Base-by-base conservation (phyloP, 2,888 invertebrate genomes). In the Margaritifera margaritifera region DNA sequence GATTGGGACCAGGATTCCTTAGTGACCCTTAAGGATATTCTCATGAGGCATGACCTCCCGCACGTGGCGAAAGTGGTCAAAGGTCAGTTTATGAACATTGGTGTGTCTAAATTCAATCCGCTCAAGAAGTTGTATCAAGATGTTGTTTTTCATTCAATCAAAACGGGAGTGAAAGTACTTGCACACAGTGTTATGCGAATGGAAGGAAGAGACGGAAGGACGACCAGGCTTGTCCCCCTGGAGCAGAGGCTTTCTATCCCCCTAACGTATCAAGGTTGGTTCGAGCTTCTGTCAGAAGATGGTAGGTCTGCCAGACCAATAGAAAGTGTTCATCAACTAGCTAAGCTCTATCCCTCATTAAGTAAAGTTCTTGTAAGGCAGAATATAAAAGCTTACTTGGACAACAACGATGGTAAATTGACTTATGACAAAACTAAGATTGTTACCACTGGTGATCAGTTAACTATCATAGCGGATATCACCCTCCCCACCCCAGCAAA, bases 251-350 rank as follows among this genome's bases (percentile, higher is more conserved):
- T 97, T 76, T 94, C 96, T 64, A 96, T 98, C 73, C 97, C 98
- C 8, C 95, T 96, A 84, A 93, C 94, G 0, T 97, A 96, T 89
- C 92, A 94, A 79, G 98, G 98, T 15, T 97, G 95, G 91, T 98
- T 98, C 89, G 97, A 98, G 90, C 92, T 98, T 64, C 91, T 98
- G 52, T 97, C 96, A 87, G 97, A 98, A 90, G 97, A 98, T 90
- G 97, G 97, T 0, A 92, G 95, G 81, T 95, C 96, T 31, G 96
- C 96, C 15, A 92, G 95, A 75, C 95, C 96, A 83, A 95, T 97
- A 85, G 95, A 96, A 88, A 95, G 94, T 75, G 96, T 97, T 2
- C 92, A 93, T 74, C 96, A 97, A 90, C 91, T 98, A 78, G 93
- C 95, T 4, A 84, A 86, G 70, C 79, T 86, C 54, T 90, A 88